Conservation (phyloP, 2,797 vertebrate species). For the Salarias fasciatus region DNA sequence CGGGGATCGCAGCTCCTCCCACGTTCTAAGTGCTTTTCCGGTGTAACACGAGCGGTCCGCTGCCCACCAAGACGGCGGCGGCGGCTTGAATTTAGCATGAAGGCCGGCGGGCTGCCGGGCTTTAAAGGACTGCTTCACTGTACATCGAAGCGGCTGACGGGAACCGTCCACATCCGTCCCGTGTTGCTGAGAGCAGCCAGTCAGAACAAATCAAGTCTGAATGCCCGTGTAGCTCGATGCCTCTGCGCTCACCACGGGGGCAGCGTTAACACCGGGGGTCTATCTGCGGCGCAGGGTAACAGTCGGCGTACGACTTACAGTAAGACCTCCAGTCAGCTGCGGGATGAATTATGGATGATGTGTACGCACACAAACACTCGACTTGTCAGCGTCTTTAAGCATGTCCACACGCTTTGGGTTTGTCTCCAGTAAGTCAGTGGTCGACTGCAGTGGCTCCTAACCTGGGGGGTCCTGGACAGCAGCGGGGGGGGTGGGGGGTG, state of each 20-base stretch:
- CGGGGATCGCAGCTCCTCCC: slow-evolving; percentile 55
- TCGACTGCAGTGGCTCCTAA: no score
- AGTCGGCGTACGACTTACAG: slow-evolving; percentile 31
- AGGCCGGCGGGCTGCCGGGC: slow-evolving; percentile 7
- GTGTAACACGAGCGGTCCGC: slow-evolving; percentile 50
- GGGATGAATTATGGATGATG: slow-evolving; percentile 55
- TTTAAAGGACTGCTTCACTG: slow-evolving; percentile 70
- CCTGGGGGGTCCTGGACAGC: no score
- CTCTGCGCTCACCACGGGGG: slow-evolving; percentile 27
- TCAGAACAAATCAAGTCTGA: slow-evolving; percentile 73
- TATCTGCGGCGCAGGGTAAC: slow-evolving; percentile 4
- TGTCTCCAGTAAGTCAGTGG: slow-evolving; percentile 15
- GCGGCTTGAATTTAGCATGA: slow-evolving; percentile 73
- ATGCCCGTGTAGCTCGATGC: slow-evolving; percentile 49
- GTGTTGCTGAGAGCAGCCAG: slow-evolving; percentile 54
- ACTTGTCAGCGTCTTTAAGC: slow-evolving; percentile 16
- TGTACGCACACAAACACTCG: slow-evolving; percentile 40
- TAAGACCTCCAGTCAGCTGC: slow-evolving; percentile 39
- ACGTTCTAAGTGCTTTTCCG: slow-evolving; percentile 72
- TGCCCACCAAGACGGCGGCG: slow-evolving; percentile 62
- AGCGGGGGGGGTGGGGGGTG: no score
- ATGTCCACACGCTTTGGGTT: slow-evolving; percentile 22
- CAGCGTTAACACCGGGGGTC: slow-evolving; percentile 26
- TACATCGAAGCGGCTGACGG: slow-evolving; percentile 62
- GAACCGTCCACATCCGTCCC: slow-evolving; percentile 43